A percentile compares a stretch with the other conserved stretches of the same genome.
Conservation (phyloP, 2,797 vertebrate genomes). For the Morelia viridis region DNA sequence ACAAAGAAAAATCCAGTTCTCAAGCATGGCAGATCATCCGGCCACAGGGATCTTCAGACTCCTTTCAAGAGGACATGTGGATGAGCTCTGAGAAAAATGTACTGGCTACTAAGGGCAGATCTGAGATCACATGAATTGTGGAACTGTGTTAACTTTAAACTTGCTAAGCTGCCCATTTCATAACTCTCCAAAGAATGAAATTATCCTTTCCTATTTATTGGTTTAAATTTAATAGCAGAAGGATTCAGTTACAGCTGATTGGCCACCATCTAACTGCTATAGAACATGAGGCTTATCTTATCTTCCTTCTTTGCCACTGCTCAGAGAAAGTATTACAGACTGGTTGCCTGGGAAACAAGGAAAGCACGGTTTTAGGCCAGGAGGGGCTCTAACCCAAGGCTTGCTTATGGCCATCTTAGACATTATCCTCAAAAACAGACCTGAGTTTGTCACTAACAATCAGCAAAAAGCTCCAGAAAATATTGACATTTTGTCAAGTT, state of each 20-base stretch:
- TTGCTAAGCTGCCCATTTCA: slow-evolving; percentile 1
- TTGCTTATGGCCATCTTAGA: background rate
- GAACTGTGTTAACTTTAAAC: slow-evolving; percentile 31
- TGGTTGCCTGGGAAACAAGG: slow-evolving; percentile 34
- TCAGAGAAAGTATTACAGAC: slow-evolving; percentile 15
- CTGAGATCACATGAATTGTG: background rate
- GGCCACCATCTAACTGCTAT: slow-evolving; percentile 22
- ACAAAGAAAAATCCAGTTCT: background rate
- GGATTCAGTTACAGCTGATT: slow-evolving; percentile 10
- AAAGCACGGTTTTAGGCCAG: slow-evolving; percentile 2
- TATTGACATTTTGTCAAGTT: background rate
- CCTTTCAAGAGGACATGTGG: background rate
- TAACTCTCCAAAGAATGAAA: slow-evolving; percentile 9
- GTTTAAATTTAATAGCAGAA: slow-evolving; percentile 23
- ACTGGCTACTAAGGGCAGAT: background rate
- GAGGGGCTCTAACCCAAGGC: background rate
- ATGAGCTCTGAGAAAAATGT: background rate
- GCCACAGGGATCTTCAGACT: background rate
- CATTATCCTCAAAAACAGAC: background rate
- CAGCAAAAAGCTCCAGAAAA: background rate
- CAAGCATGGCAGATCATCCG: background rate
- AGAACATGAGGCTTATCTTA: slow-evolving; percentile 30
- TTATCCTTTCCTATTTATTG: slow-evolving; percentile 8
- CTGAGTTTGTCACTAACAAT: background rate
- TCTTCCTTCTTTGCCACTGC: slow-evolving; percentile 11